Base-by-base conservation (phyloP, 2,113 vertebrate species). In the Syrmaticus mikado region DNA sequence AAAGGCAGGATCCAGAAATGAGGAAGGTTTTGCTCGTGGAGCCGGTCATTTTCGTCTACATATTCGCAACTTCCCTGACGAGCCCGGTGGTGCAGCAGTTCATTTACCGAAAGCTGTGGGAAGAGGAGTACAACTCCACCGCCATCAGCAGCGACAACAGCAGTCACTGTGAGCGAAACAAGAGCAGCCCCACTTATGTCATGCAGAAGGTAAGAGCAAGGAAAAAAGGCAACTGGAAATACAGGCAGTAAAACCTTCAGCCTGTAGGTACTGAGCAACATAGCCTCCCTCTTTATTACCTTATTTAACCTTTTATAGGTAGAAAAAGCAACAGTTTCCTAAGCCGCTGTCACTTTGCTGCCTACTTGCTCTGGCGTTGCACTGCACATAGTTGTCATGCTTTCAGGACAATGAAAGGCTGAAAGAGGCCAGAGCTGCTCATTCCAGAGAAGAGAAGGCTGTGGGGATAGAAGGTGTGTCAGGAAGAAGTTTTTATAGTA, bases 21-120 rank as follows among this genome's bases (percentile, higher is more conserved):
- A 98, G 97, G 98, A 96, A 98, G 73, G 87, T 98, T 60, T 92
- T 96, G 62, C 96, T 98, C 3, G 98, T 99, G 65, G 99, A 99
- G 90, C 99, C 99, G 2, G 97, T 98, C 36, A 97, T 99, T 87
- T 98, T 98, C 70, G 32, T 99, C 22, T 99, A 98, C 40, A 84
- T 97, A 1, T 99, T 99, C 70, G 98, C 98, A 36, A 79, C 30
- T 57, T 98, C 97, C 60, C 48, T 99, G 95, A 94, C 83, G 0
- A 85, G 58, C 43, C 99, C 99, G 2, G 93, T 99, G 61, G 89
- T 97, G 11, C 98, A 98, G 90, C 99, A 99, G 78, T 99, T 98
- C 64, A 97, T 99, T 50, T 99, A 99, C 95, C 95, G 98, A 45
- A 97, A 98, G 46, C 96, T 99, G 38, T 99, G 99, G 99, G 88